A percentile compares a stretch with the other conserved stretches of the same genome.
phyloP scores from a whole-genome alignment of 2,888 invertebrate genomes.

The Encarsia formosa region DNA sequence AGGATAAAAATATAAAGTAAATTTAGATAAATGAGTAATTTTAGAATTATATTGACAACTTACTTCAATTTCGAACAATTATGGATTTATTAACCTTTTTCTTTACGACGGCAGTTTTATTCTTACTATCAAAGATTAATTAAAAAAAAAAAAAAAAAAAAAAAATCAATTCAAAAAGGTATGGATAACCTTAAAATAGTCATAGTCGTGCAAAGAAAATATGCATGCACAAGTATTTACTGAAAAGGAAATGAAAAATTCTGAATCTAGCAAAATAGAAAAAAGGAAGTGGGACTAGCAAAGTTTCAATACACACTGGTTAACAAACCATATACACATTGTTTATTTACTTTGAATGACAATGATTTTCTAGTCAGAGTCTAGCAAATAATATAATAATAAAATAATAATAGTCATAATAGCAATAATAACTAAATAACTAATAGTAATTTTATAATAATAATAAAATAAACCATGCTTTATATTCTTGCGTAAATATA shows the following conservation, averaged over 20 bases:
- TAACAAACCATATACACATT: constrained; percentile 46
- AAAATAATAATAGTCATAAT: constrained; percentile 14
- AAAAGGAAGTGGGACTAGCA: constrained; percentile 34
- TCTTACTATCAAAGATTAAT: not conserved
- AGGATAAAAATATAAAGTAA: too few species aligned
- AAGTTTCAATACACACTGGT: constrained; percentile 40
- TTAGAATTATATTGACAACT: too few species aligned
- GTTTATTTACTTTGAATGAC: constrained; percentile 46
- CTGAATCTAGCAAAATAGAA: constrained; percentile 11
- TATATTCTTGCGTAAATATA: constrained; percentile 24
- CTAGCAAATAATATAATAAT: constrained; percentile 33
- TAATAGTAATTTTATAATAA: constrained; percentile 18
- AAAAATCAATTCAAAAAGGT: not conserved
- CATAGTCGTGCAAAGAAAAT: constrained; percentile 11
- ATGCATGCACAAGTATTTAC: constrained; percentile 17
- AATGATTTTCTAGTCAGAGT: constrained; percentile 44
- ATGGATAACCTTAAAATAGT: constrained; percentile 17
- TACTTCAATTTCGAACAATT: too few species aligned
- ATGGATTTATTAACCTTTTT: too few species aligned
- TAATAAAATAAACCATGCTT: constrained; percentile 37
- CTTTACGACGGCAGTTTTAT: too few species aligned
- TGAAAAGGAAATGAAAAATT: constrained; percentile 7
- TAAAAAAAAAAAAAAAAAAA: not conserved
- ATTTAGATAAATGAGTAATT: too few species aligned
- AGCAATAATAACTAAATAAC: constrained; percentile 28